A percentile compares a stretch with the other conserved stretches of the same genome.
These are phyloP conservation scores for Dorcus hopei DNA, from an alignment of 2,888 invertebrate genomes.

Conservation along the genomic window DNA sequence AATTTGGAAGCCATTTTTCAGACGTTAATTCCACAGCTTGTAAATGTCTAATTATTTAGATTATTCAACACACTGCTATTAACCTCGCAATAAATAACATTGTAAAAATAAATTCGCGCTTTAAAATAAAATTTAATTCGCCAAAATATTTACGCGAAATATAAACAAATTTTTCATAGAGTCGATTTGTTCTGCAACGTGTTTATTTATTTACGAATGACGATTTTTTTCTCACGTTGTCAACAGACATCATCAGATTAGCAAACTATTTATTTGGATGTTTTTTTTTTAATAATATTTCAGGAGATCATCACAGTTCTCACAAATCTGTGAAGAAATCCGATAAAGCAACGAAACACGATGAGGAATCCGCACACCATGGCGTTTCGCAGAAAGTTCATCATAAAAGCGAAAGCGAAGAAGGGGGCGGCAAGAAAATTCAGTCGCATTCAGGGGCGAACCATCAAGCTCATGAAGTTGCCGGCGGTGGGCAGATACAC, in stretches of 20 bases:
- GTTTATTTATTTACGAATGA: too few relatives aligned
- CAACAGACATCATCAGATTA: too few relatives aligned
- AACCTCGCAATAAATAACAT: neutral
- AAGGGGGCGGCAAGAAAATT: conserved; percentile 42
- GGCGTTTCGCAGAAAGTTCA: conserved; percentile 35
- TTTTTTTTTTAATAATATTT: neutral
- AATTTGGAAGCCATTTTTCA: too few relatives aligned
- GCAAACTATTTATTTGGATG: neutral
- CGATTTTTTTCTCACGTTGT: too few relatives aligned
- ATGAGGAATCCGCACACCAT: conserved; percentile 38
- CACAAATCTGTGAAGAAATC: conserved; percentile 30
- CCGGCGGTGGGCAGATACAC: conserved; percentile 36
- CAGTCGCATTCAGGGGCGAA: conserved; percentile 34
- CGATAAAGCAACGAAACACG: conserved; percentile 37
- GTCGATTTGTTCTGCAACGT: neutral
- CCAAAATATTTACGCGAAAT: neutral
- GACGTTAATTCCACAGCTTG: too few relatives aligned
- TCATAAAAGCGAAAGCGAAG: conserved; percentile 38
- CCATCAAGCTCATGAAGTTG: conserved; percentile 36
- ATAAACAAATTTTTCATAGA: neutral
- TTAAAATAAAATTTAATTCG: neutral
- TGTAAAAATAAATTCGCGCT: neutral
- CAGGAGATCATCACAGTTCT: conserved; percentile 25
- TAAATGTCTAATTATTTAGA: too few relatives aligned
- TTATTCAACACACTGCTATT: neutral